Evolutionary conservation across 2,113 vertebrate genomes (phyloP).

Genomic region (Fulmarus glacialis): DNA sequence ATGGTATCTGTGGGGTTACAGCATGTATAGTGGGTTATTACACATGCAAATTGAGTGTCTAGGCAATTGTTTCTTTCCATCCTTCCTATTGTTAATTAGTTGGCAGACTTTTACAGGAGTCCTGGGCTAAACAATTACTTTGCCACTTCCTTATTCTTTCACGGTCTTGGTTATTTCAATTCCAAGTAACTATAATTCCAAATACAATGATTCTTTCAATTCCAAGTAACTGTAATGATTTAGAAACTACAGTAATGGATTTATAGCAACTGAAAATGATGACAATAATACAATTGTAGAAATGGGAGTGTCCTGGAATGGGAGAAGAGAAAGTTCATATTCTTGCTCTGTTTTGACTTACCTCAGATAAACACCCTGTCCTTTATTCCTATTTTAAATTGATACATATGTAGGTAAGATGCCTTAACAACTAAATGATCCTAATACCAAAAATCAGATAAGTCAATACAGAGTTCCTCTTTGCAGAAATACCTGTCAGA

Average conservation of each 20-base stretch:
- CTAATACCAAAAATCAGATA: not conserved
- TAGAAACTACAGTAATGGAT: not conserved
- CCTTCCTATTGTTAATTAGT: not conserved
- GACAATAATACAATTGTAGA: not conserved
- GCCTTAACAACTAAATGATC: not conserved
- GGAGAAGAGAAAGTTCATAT: not conserved
- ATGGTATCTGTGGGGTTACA: not conserved
- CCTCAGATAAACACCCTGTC: not conserved
- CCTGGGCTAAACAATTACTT: not conserved
- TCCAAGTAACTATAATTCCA: not conserved
- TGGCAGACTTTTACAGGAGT: not conserved
- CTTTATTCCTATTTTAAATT: not conserved
- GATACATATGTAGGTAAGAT: not conserved
- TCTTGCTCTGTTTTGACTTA: not conserved
- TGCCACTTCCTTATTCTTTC: not conserved
- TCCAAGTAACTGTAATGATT: not conserved
- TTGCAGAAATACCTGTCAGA: not conserved
- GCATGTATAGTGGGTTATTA: not conserved
- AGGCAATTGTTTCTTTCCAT: not conserved
- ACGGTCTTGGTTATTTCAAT: not conserved
- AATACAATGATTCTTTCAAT: too few species aligned
- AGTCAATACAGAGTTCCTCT: not conserved
- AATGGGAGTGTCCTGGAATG: not conserved
- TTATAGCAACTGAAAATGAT: not conserved
- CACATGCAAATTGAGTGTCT: not conserved